Conservation (phyloP, 2,113 vertebrate species). For the Pedionomus torquatus region DNA sequence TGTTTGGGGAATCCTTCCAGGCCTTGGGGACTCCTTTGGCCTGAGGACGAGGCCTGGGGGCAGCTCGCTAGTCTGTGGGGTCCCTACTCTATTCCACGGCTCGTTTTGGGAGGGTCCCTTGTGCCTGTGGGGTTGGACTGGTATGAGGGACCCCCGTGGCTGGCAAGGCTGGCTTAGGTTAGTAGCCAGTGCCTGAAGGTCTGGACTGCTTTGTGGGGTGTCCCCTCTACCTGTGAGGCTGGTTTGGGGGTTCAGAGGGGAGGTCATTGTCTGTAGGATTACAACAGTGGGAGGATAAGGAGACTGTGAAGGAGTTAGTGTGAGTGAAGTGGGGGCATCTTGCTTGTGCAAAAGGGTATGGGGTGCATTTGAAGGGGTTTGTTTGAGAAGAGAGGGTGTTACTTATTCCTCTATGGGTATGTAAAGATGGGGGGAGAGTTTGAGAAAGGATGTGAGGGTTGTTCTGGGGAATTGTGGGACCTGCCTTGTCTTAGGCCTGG, state of each 20-base stretch:
- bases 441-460: neutral
- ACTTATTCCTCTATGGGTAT: accelerated
- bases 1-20: accelerated
- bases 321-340: neutral
- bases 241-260: neutral
- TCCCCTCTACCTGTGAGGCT: neutral
- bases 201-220: neutral
- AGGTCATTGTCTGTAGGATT: accelerated
- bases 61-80: accelerated
- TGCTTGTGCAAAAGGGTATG: neutral
- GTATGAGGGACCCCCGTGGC: neutral
- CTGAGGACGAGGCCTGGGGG: neutral
- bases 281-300: neutral
- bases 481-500: neutral
- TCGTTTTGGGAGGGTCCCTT: too few relatives aligned
- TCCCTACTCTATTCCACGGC: neutral
- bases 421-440: accelerated
- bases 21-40: neutral
- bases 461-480: neutral
- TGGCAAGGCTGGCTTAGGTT: neutral
- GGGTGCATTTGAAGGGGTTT: neutral
- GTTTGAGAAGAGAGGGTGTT: accelerated
- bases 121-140: neutral
- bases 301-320: neutral
- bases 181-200: accelerated